Evolutionary conservation across 53 echinoderm and acorn worm genomes (phyloP).

Genomic region (Antedon mediterranea): DNA sequence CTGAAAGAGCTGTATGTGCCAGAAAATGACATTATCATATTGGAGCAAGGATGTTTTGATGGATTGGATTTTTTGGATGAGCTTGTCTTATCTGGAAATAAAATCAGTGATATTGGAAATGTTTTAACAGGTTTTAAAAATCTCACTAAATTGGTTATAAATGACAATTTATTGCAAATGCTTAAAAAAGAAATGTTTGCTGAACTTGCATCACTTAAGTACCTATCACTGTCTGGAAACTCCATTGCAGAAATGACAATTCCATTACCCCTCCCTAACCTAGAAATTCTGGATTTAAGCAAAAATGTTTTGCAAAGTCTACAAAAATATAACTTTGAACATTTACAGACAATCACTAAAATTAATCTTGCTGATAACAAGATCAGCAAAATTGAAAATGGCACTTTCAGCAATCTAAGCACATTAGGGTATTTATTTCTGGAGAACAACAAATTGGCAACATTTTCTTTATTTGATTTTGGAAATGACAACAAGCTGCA

Average conservation of each 20-base stretch:
- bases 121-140: background rate
- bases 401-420: background rate
- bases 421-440: background rate
- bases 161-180: background rate
- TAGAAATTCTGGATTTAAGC: background rate
- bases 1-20: background rate
- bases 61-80: background rate
- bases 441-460: background rate
- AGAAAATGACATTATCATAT: background rate
- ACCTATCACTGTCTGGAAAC: background rate
- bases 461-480: background rate
- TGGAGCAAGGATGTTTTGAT: background rate
- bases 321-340: background rate
- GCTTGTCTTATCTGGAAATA: background rate
- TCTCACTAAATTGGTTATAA: background rate
- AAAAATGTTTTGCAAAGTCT: background rate
- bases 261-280: background rate
- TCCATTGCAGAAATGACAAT: background rate
- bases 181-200: background rate
- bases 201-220: background rate
- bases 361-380: background rate
- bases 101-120: background rate
- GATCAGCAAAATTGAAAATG: background rate
- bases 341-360: background rate
- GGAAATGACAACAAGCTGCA: background rate